These are phyloP conservation scores for Aphodius sticticus DNA, from an alignment of 2,888 invertebrate species.

Conservation along the genomic window DNA sequence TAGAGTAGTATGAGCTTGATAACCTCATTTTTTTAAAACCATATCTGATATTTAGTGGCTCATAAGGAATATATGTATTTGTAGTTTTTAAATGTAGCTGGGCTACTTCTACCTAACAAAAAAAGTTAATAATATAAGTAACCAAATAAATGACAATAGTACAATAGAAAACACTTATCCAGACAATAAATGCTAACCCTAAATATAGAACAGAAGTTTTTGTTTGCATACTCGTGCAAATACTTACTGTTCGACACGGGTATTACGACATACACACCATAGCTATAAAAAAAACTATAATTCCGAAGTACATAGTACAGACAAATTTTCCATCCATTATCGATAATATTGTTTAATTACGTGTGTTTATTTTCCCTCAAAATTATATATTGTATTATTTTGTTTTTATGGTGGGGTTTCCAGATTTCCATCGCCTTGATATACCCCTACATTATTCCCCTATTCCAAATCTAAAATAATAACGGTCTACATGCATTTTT, in stretches of 20 bases:
- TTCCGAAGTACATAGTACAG: neutral
- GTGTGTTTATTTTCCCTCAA: too few relatives aligned
- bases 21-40: too few relatives aligned
- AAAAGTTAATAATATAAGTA: neutral
- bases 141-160: neutral
- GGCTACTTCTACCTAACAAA: neutral
- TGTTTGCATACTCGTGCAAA: neutral
- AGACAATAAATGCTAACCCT: neutral
- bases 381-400: too few relatives aligned
- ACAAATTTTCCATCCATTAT: neutral
- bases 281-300: neutral
- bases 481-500: too few relatives aligned
- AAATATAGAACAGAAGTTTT: neutral
- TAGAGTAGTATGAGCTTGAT: too few relatives aligned
- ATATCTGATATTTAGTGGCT: too few relatives aligned
- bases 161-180: neutral
- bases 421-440: too few relatives aligned
- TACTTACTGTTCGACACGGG: neutral
- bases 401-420: too few relatives aligned
- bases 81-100: too few relatives aligned
- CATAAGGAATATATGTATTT: too few relatives aligned
- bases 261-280: neutral
- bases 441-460: too few relatives aligned
- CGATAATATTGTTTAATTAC: neutral
- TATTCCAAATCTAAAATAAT: too few relatives aligned